Percentiles rank a stretch among this genome's conserved stretches.
Evolutionary conservation across 2,797 vertebrate species (phyloP).

Genomic region (Coluber constrictor): DNA sequence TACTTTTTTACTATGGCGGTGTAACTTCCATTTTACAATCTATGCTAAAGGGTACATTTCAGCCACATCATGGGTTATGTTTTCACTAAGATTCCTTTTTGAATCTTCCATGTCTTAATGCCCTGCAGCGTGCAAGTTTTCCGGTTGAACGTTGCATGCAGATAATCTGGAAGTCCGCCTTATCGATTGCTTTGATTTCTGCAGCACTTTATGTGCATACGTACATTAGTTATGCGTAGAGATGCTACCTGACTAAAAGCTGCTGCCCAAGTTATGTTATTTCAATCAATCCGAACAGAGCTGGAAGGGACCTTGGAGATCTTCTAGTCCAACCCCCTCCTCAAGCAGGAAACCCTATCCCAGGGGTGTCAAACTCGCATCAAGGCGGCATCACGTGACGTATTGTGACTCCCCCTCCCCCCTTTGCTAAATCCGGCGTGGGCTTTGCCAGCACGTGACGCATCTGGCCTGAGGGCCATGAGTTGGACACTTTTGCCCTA

Average conservation of each 20-base stretch:
- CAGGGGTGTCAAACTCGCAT: too few species aligned
- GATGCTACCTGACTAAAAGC: background rate
- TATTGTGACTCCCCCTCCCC: too few species aligned
- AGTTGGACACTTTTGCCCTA: too few species aligned
- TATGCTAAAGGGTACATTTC: background rate
- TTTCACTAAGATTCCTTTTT: background rate
- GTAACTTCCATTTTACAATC: background rate
- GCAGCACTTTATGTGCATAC: background rate
- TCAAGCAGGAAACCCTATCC: too few species aligned
- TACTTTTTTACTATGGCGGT: background rate
- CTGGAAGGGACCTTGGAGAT: too few species aligned
- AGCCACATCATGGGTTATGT: background rate
- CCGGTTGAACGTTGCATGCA: background rate
- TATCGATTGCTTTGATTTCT: background rate
- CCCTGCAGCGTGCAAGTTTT: background rate
- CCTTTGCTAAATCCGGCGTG: too few species aligned
- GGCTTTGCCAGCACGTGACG: fast-evolving
- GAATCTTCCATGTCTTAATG: background rate
- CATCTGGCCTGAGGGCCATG: too few species aligned
- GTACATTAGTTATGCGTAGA: background rate
- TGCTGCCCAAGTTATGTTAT: background rate
- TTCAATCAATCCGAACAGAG: background rate
- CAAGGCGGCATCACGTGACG: fast-evolving
- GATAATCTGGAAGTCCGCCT: background rate
- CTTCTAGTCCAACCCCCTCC: too few species aligned